Base-by-base conservation (phyloP, 2,797 vertebrate species). In the Halcyon leucocephala region DNA sequence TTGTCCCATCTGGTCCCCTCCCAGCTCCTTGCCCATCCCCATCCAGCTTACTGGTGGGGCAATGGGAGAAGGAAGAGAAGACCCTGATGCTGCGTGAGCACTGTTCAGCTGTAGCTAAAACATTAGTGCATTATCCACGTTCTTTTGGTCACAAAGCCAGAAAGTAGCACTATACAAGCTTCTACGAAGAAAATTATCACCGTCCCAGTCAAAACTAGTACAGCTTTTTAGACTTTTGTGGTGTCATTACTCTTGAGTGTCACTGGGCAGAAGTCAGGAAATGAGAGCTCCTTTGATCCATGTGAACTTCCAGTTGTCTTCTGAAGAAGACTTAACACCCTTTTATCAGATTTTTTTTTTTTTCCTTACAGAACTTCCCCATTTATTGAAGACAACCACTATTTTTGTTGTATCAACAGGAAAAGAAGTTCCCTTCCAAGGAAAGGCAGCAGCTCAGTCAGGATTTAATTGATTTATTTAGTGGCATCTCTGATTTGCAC, bases 71-170 rank as follows among this genome's bases (percentile, higher is more conserved):
- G 25, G 46, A 39, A 67, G 58, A 82, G 60, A 19, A 31, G 33
- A 3, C 76, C 33, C 73, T 58, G 54, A 3, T 9, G 7, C 16
- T 69, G 22, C 5, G 10, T 44, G 24, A 86, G 64, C 14, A 0
- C 29, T 76, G 54, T 26, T 82, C 51, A 57, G 64, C 44, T 4
- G 22, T 31, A 69, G 13, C 24, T 48, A 29, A 70, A 71, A 25
- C 26, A 35, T n/a, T 0, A 0, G 3, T 24, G 20, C 60, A 51
- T 65, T 74, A 26, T 4, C 12, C 24, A 41, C 1, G 0, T 8
- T n/a, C 15, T 44, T 79, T 65, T 14, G n/a, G 26, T 52, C 25
- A 51, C 22, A 69, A 60, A 87, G 44, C 4, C 28, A 48, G 79
- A 84, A 26, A 10, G 21, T 46, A 12, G 21, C 46, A 46, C 46